phyloP scores from a whole-genome alignment of 2,113 vertebrate species.

The Vidua macroura region DNA sequence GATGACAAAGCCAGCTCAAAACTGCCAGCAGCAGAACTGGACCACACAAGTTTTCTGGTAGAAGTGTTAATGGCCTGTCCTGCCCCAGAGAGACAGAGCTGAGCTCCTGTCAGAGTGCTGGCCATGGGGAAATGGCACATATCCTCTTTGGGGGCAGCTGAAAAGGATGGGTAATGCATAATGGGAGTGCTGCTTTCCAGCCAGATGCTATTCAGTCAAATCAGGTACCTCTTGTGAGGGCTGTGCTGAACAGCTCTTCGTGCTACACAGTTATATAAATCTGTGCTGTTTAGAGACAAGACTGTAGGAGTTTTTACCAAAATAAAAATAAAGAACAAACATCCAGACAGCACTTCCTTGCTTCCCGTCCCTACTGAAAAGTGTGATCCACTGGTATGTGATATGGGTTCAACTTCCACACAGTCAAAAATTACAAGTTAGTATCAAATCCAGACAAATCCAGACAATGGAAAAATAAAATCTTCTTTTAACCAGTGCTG shows the following conservation, averaged over 20 bases:
- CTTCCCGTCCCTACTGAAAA: not conserved
- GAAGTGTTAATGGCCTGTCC: not conserved
- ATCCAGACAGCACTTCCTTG: not conserved
- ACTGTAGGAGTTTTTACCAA: not conserved
- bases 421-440: not conserved
- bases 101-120: not conserved
- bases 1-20: not conserved
- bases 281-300: not conserved
- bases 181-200: fast-evolving
- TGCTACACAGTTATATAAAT: not conserved
- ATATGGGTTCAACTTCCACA: not conserved
- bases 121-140: not conserved
- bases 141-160: not conserved
- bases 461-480: not conserved
- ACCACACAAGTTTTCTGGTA: not conserved
- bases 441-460: not conserved
- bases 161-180: not conserved
- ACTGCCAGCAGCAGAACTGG: not conserved
- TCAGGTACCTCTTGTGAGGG: not conserved
- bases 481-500: not conserved
- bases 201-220: not conserved
- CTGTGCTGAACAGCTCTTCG: not conserved
- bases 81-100: not conserved
- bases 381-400: not conserved
- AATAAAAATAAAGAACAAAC: not conserved